Evolutionary conservation across 2,888 invertebrate genomes (phyloP).

Genomic region (Drosophila nr. perissopoda): DNA sequence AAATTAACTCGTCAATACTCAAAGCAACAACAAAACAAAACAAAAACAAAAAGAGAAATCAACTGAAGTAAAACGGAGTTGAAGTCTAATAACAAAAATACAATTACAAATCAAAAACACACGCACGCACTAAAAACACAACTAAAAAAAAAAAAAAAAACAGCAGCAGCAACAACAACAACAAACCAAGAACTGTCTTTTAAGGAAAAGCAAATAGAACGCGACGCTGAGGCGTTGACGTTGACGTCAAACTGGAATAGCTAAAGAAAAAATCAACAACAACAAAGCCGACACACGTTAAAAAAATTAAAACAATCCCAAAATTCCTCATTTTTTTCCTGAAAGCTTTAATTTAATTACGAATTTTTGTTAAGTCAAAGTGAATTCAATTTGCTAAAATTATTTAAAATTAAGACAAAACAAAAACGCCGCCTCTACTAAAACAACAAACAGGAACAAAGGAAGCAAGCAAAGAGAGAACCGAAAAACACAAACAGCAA

Average conservation of each 20-base stretch:
- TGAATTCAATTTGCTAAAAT: constrained; percentile 73
- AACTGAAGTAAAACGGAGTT: constrained; percentile 69
- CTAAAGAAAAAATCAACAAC: constrained; percentile 20
- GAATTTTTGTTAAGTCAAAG: constrained; percentile 79
- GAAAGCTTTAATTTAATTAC: constrained; percentile 80
- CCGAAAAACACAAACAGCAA: constrained; percentile 58
- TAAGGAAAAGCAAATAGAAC: constrained; percentile 30
- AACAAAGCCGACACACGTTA: constrained; percentile 44
- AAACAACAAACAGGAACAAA: constrained; percentile 61
- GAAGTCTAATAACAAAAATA: constrained; percentile 39
- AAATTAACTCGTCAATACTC: constrained; percentile 81
- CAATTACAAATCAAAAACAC: constrained; percentile 52
- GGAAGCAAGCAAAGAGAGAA: constrained; percentile 55
- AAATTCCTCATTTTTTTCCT: constrained; percentile 78
- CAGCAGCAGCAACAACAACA: constrained; percentile 6
- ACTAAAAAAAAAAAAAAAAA: constrained; percentile 8
- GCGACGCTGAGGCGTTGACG: constrained; percentile 62
- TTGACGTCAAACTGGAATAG: constrained; percentile 65
- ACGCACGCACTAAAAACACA: constrained; percentile 55
- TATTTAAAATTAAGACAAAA: constrained; percentile 66
- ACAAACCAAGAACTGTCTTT: constrained; percentile 35
- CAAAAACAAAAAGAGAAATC: constrained; percentile 48
- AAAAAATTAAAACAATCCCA: constrained; percentile 60
- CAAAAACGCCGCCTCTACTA: constrained; percentile 61
- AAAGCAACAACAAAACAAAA: constrained; percentile 69